Evolutionary conservation across 2,888 invertebrate genomes (phyloP).

Genomic region (Autographa pulchrina): DNA sequence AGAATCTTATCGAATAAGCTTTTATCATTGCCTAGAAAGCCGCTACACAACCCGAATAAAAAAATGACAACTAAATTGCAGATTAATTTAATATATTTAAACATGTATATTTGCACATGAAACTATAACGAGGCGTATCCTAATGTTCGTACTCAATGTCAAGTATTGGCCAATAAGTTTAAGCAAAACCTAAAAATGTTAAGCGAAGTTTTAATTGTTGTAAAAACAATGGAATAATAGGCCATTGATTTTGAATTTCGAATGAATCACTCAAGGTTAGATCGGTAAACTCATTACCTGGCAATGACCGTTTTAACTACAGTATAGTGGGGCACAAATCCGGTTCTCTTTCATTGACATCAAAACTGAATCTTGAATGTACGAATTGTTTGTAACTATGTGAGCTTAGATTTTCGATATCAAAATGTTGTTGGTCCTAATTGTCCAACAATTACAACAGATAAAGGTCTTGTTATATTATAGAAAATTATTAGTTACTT

Average conservation of each 20-base stretch:
- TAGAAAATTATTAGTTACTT: not conserved
- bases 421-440: no score
- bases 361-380: conserved; percentile 27
- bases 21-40: not conserved
- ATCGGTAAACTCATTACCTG: conserved; percentile 58
- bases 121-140: not conserved
- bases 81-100: not conserved
- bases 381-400: not conserved
- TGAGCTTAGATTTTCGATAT: not conserved
- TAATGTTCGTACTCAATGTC: conserved; percentile 37
- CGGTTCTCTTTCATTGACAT: conserved; percentile 60
- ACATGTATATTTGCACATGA: not conserved
- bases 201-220: conserved; percentile 61
- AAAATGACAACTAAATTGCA: not conserved
- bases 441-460: not conserved
- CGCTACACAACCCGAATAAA: not conserved
- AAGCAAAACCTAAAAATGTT: conserved; percentile 29
- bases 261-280: conserved; percentile 62
- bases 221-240: conserved; percentile 64
- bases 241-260: conserved; percentile 64
- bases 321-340: conserved; percentile 52
- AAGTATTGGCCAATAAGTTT: conserved; percentile 15
- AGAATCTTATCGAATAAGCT: not conserved
- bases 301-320: conserved; percentile 66
- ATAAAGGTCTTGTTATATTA: no score